Percentiles rank a stretch among this genome's conserved stretches.
Conservation (phyloP, 1,140 invertebrate species). For the Drosophila arizonae region DNA sequence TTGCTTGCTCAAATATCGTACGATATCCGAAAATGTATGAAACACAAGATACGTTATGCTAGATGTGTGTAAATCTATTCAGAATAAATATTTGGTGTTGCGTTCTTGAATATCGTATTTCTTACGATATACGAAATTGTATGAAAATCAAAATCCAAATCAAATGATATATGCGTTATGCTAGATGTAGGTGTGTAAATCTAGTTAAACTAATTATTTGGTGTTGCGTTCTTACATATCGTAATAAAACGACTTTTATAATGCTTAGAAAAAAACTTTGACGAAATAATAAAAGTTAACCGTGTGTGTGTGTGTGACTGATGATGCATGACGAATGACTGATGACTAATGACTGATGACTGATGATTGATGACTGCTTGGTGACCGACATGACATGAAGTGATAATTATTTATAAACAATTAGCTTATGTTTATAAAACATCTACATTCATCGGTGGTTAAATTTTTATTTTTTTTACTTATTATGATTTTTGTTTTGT, state of each 20-base stretch:
- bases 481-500: background rate
- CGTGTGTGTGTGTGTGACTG: slow-evolving; percentile 48
- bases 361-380: slow-evolving; percentile 21
- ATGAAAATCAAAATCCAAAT: slow-evolving; percentile 3
- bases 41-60: slow-evolving; percentile 7
- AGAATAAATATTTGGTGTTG: too few species aligned
- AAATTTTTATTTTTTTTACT: slow-evolving; percentile 18
- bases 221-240: too few species aligned
- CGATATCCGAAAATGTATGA: slow-evolving; percentile 12
- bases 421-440: slow-evolving; percentile 23
- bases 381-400: slow-evolving; percentile 60
- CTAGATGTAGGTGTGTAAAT: background rate
- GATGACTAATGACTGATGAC: slow-evolving; percentile 37
- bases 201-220: too few species aligned
- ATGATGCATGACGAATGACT: slow-evolving; percentile 37
- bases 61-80: background rate
- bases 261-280: background rate
- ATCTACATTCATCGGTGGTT: slow-evolving; percentile 42
- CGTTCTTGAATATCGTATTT: too few species aligned
- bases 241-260: background rate
- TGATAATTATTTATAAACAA: slow-evolving; percentile 39
- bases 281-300: slow-evolving; percentile 8
- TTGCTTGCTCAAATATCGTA: slow-evolving; percentile 57
- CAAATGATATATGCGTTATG: background rate
- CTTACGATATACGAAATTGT: slow-evolving; percentile 13